A percentile compares a stretch with the other conserved stretches of the same genome.
Evolutionary conservation across 2,888 invertebrate genomes (phyloP).

Genomic region (Chesias legatella): DNA sequence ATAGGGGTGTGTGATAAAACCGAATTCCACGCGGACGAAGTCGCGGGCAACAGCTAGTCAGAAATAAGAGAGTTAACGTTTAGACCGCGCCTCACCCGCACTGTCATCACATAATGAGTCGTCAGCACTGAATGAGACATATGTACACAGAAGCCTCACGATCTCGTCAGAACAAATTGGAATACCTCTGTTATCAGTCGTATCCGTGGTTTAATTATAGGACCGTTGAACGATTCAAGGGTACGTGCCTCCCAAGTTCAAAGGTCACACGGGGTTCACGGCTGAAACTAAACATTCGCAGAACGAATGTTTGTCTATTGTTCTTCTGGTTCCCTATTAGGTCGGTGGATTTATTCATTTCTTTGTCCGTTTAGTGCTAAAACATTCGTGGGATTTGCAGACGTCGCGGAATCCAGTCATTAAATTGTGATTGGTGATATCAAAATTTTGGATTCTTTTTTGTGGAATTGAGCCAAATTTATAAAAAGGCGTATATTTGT

Average conservation of each 20-base stretch:
- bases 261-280: constrained; percentile 70
- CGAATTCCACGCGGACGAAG: too few species aligned
- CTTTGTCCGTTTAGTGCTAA: too few species aligned
- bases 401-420: too few species aligned
- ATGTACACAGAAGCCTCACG: constrained; percentile 8
- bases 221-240: constrained; percentile 70
- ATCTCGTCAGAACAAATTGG: constrained; percentile 39
- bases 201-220: constrained; percentile 59
- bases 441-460: too few species aligned
- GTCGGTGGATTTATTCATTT: too few species aligned
- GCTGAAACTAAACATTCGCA: constrained; percentile 32
- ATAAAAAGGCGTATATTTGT: too few species aligned
- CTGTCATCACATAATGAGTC: background rate
- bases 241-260: constrained; percentile 75
- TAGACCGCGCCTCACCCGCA: background rate
- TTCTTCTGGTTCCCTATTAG: constrained; percentile 9
- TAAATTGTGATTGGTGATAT: too few species aligned
- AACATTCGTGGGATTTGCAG: too few species aligned
- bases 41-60: too few species aligned
- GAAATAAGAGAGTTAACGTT: too few species aligned
- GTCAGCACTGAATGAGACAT: constrained; percentile 13
- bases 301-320: constrained; percentile 23
- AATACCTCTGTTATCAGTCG: constrained; percentile 56
- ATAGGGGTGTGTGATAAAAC: too few species aligned
- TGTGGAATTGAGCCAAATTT: too few species aligned